Percentiles rank a stretch among this genome's conserved stretches.
These are phyloP conservation scores for Chrysolina haemoptera DNA, from an alignment of 2,888 invertebrate genomes.

Conservation along the genomic window DNA sequence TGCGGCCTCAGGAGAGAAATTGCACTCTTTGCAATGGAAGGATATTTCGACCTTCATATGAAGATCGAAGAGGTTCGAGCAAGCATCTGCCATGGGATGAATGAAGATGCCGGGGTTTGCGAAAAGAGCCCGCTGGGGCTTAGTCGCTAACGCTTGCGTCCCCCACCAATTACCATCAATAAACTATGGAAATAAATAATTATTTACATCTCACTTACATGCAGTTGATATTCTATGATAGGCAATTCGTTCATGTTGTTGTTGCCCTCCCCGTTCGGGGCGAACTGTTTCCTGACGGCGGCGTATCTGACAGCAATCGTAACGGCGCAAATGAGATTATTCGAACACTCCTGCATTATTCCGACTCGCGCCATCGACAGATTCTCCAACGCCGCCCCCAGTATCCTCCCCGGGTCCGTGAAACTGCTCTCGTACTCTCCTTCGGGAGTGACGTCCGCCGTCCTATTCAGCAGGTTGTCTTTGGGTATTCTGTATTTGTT, in stretches of 20 bases:
- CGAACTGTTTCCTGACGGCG: constrained; percentile 84
- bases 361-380: constrained; percentile 88
- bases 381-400: constrained; percentile 89
- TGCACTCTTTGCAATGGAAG: too few species aligned
- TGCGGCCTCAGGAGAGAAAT: too few species aligned
- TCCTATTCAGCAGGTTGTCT: constrained; percentile 87
- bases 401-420: constrained; percentile 87
- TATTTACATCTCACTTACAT: constrained; percentile 72
- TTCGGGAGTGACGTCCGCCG: constrained; percentile 89
- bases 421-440: constrained; percentile 93
- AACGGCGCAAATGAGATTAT: constrained; percentile 80
- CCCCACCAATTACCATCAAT: too few species aligned
- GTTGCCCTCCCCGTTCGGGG: constrained; percentile 67
- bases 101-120: too few species aligned
- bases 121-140: too few species aligned
- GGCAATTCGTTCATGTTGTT: constrained; percentile 75
- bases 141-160: too few species aligned
- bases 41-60: too few species aligned
- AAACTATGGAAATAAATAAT: too few species aligned
- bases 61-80: too few species aligned
- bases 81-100: too few species aligned
- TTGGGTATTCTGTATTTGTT: constrained; percentile 90
- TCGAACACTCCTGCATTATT: constrained; percentile 78
- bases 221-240: constrained; percentile 87
- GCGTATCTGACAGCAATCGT: constrained; percentile 87